Percentiles rank a stretch among this genome's conserved stretches.
phyloP scores from a whole-genome alignment of 2,797 vertebrate species.

The Thalassophryne amazonica region DNA sequence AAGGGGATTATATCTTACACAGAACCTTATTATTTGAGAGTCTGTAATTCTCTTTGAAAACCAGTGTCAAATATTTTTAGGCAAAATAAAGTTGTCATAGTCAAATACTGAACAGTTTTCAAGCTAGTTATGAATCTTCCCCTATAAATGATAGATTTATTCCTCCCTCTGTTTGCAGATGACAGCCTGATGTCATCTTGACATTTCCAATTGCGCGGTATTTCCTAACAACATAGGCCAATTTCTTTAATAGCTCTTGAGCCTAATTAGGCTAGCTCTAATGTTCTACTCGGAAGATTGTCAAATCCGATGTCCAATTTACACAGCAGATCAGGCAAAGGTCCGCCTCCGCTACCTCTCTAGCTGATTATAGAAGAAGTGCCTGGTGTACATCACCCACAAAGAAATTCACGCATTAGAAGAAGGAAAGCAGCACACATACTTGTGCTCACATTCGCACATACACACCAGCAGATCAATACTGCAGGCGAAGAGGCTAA shows the following conservation, averaged over 20 bases:
- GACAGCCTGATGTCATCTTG: constrained; percentile 65
- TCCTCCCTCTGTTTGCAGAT: constrained; percentile 29
- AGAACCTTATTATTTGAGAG: too few relatives aligned
- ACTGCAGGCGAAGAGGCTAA: constrained; percentile 44
- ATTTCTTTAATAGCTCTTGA: constrained; percentile 75
- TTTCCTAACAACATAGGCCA: constrained; percentile 74
- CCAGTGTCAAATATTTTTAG: constrained; percentile 30
- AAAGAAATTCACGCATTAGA: constrained; percentile 48
- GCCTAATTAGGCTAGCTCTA: constrained; percentile 79
- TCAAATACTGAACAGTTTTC: constrained; percentile 40
- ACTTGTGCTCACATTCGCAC: constrained; percentile 10
- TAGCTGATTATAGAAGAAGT: constrained; percentile 70
- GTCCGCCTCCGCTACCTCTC: constrained; percentile 68
- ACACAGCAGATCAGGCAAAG: constrained; percentile 78
- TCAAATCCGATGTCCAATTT: constrained; percentile 81
- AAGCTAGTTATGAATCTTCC: constrained; percentile 59
- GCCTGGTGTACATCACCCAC: constrained; percentile 48
- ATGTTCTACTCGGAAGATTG: constrained; percentile 78
- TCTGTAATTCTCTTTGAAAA: too few relatives aligned
- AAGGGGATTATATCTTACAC: too few relatives aligned
- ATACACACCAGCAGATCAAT: constrained; percentile 59
- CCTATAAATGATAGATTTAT: constrained; percentile 66
- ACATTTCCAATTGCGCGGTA: constrained; percentile 78
- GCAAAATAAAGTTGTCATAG: constrained; percentile 28
- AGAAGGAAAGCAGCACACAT: constrained; percentile 24